Conservation (phyloP, 2,797 vertebrate species). For the Huso huso region DNA sequence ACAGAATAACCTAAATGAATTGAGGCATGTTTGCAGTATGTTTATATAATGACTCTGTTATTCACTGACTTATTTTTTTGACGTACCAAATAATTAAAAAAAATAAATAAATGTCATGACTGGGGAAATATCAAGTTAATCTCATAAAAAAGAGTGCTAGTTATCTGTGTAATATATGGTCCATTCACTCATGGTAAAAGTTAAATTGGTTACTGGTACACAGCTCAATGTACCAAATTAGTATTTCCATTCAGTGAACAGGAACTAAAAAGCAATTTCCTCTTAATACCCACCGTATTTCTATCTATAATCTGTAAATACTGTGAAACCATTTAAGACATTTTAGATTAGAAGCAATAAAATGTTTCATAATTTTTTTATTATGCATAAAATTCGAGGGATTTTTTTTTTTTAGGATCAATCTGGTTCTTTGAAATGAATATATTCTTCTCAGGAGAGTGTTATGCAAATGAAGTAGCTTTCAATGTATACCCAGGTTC, state of each 20-base stretch:
- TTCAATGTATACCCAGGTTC: no score
- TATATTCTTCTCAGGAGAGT: no score
- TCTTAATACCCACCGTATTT: not conserved
- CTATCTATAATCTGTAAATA: not conserved
- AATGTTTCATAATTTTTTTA: not conserved
- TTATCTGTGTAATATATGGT: not conserved
- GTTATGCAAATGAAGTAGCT: no score
- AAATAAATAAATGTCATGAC: not conserved
- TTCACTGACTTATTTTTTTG: not conserved
- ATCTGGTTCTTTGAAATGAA: no score
- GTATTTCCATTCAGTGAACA: constrained; percentile 8
- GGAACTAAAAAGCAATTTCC: constrained; percentile 10
- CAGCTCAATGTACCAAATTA: not conserved
- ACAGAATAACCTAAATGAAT: no score
- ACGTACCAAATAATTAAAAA: not conserved
- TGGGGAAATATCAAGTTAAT: not conserved
- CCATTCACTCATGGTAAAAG: not conserved
- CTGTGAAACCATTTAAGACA: not conserved
- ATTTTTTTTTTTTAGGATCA: no score
- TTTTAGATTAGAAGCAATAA: constrained; percentile 1
- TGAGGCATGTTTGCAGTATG: no score
- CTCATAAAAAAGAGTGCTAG: not conserved
- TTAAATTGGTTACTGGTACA: constrained; percentile 3
- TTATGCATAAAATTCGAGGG: not conserved
- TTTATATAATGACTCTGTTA: no score